Evolutionary conservation across 2,888 invertebrate genomes (phyloP).

Genomic region (Enchytraeus crypticus): DNA sequence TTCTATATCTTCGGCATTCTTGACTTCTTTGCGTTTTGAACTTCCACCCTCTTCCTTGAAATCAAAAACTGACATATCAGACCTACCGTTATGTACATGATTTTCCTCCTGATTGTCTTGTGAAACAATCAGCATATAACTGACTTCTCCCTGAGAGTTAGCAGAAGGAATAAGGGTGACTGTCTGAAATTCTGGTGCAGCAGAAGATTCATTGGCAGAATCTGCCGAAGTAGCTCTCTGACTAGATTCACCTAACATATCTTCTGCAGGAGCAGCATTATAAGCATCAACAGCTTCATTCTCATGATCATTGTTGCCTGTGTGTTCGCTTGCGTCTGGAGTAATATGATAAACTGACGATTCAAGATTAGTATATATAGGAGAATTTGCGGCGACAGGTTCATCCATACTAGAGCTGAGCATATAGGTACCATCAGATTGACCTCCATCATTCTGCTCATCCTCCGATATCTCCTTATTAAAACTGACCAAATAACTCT

Average conservation of each 20-base stretch:
- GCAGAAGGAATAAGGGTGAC: constrained; percentile 75
- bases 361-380: not conserved
- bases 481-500: constrained; percentile 71
- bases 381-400: not conserved
- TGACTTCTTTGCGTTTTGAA: constrained; percentile 10
- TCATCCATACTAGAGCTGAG: not conserved
- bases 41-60: constrained; percentile 50
- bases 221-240: not conserved
- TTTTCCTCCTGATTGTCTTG: constrained; percentile 58
- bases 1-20: constrained; percentile 11
- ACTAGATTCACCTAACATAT: constrained; percentile 34
- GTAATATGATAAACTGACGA: not conserved
- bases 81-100: constrained; percentile 45
- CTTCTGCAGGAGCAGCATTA: constrained; percentile 12
- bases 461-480: constrained; percentile 62
- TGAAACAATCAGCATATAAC: constrained; percentile 73
- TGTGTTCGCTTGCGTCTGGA: not conserved
- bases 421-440: constrained; percentile 7
- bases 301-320: not conserved
- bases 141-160: constrained; percentile 70
- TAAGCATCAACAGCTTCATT: constrained; percentile 8
- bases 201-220: constrained; percentile 20
- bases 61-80: constrained; percentile 62
- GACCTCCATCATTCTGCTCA: constrained; percentile 2
- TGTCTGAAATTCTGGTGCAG: constrained; percentile 63